Evolutionary conservation across 2,888 invertebrate genomes (phyloP).

Genomic region (Dicranocentrus wangi): DNA sequence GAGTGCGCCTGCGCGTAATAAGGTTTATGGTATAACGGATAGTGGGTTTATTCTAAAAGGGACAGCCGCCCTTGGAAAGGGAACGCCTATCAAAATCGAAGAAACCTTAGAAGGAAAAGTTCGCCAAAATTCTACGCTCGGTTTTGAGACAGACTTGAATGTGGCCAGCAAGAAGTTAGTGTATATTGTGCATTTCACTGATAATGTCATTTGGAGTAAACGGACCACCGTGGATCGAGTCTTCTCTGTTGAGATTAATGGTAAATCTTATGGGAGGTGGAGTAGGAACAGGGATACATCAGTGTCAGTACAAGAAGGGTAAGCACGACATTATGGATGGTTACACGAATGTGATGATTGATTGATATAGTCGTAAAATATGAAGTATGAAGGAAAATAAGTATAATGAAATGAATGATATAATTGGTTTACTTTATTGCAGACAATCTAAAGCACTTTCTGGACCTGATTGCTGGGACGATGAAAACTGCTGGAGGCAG

Average conservation of each 20-base stretch:
- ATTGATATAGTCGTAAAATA: no score
- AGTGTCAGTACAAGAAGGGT: no score
- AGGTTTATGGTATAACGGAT: constrained; percentile 2
- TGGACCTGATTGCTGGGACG: no score
- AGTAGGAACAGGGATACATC: background rate
- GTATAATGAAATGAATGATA: no score
- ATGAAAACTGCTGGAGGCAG: no score
- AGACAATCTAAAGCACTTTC: no score
- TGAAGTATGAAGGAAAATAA: no score
- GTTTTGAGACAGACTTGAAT: constrained; percentile 18
- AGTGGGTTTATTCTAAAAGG: background rate
- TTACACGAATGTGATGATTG: no score
- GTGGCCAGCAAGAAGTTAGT: constrained; percentile 5
- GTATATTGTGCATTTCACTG: constrained; percentile 22
- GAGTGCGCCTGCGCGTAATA: background rate
- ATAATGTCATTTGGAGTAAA: constrained; percentile 12
- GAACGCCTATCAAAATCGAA: constrained; percentile 37
- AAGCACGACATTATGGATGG: no score
- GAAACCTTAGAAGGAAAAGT: constrained; percentile 23
- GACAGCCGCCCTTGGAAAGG: constrained; percentile 12
- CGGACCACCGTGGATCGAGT: background rate
- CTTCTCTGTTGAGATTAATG: background rate
- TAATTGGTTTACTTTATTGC: no score
- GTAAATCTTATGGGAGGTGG: background rate
- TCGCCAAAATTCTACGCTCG: constrained; percentile 13